Conservation (phyloP, 2,888 invertebrate species). For the Pollenia amentaria region DNA sequence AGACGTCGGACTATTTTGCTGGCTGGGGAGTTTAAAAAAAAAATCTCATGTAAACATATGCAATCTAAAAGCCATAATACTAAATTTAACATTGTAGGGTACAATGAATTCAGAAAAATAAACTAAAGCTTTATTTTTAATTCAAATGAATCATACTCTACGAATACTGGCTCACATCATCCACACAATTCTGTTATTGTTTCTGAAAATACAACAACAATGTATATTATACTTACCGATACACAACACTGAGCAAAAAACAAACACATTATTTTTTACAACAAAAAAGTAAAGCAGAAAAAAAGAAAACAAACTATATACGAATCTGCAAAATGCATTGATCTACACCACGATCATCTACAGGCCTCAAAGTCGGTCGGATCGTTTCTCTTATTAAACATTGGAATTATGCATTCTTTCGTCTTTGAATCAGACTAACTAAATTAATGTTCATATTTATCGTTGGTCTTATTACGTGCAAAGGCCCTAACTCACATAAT, state of each 20-base stretch:
- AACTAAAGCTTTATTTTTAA: slow-evolving; percentile 61
- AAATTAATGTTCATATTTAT: not conserved
- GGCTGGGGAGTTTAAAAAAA: too few relatives aligned
- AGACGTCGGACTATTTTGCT: too few relatives aligned
- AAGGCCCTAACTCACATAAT: too few relatives aligned
- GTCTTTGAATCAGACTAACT: slow-evolving; percentile 19
- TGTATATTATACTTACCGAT: slow-evolving; percentile 22
- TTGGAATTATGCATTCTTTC: slow-evolving; percentile 14
- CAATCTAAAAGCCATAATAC: not conserved
- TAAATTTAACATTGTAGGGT: not conserved
- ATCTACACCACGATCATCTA: not conserved
- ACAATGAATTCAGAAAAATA: slow-evolving; percentile 18
- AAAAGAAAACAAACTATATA: slow-evolving; percentile 16
- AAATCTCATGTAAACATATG: not conserved
- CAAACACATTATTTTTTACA: not conserved
- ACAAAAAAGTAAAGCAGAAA: not conserved
- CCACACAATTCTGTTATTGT: slow-evolving; percentile 9
- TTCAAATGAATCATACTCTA: slow-evolving; percentile 57
- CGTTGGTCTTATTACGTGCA: too few relatives aligned
- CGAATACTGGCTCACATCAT: slow-evolving; percentile 31
- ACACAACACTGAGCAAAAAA: not conserved
- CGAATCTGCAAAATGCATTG: slow-evolving; percentile 6
- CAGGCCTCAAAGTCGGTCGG: not conserved
- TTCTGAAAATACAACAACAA: slow-evolving; percentile 30
- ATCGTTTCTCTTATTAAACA: not conserved